These are phyloP conservation scores for Gastrophysa polygoni DNA, from an alignment of 2,888 invertebrate genomes.

Conservation along the genomic window DNA sequence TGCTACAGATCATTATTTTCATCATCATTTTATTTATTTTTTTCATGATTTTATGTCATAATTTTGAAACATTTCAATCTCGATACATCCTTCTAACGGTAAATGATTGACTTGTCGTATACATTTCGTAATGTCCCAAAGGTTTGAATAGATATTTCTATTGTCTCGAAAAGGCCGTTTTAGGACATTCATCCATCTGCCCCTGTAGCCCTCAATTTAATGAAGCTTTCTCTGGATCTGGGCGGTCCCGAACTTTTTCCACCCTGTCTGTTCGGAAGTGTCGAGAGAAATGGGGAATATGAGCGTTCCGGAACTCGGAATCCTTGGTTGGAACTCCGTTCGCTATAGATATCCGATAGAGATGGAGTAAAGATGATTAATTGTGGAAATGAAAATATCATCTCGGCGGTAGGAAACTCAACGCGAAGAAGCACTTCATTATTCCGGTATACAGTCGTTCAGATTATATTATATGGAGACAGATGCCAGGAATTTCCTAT, in stretches of 20 bases:
- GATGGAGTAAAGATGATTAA: conserved; percentile 38
- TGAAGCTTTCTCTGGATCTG: too few relatives aligned
- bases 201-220: too few relatives aligned
- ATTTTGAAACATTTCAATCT: too few relatives aligned
- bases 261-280: not conserved
- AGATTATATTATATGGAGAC: conserved; percentile 32
- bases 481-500: not conserved
- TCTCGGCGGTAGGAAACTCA: conserved; percentile 33
- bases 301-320: conserved; percentile 5
- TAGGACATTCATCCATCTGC: too few relatives aligned
- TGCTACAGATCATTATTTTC: too few relatives aligned
- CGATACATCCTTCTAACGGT: too few relatives aligned
- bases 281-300: not conserved
- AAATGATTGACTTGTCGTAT: too few relatives aligned
- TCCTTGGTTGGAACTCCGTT: conserved; percentile 11
- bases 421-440: conserved; percentile 39
- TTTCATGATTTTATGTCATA: too few relatives aligned
- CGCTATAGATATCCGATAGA: conserved; percentile 38
- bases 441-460: conserved; percentile 38
- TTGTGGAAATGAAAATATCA: conserved; percentile 41
- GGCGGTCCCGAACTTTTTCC: not conserved
- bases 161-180: too few relatives aligned
- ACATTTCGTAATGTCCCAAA: too few relatives aligned
- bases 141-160: too few relatives aligned
- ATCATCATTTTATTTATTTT: too few relatives aligned